Base-by-base conservation (phyloP, 1,140 invertebrate species). In the Rhyacophila brunnea region DNA sequence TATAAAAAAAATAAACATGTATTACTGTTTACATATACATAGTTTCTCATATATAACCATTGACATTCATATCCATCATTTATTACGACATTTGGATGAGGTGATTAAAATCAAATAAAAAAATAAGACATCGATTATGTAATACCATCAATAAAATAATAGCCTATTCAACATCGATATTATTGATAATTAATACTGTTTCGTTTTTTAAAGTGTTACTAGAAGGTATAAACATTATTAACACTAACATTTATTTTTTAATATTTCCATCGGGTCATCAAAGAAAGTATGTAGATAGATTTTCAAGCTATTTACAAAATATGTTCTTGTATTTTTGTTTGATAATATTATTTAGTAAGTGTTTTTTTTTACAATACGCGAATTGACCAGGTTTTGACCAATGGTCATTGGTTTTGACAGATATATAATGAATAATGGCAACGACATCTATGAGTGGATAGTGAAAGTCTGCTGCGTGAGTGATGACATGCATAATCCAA, bases 1-100 rank as follows among this genome's bases (percentile, higher is more conserved):
- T 42, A 64, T 57, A 65, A 65, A 55, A 49, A 56, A 56, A 59
- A 59, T 64, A 59, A 59, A 60, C 57, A 64, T 65, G 58, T 61
- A 65, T 60, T 65, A 60, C 50, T 36, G 45, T 52, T n/a, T 60
- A 60, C 47, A 64, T 48, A 55, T 59, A 60, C 58, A 60, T 64
- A 64, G 13, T 64, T n/a, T 23, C 53, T 57, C 38, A 58, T 34
- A 57, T n/a, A n/a, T 62, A 47, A 17, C 57, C 23, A 52, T 64
- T 28, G 47, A 64, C 53, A 58, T 60, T 46, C 48, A 59, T 59
- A 52, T 36, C 11, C 18, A 46, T 52, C 28, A 42, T 42, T 14
- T 18, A 42, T 5, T 4, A 18, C 13, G 17, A 42, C 40, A 42
- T 14, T 42, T 13, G 17, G 40, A 57, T 57, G 23, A 28, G 23